Evolutionary conservation across 2,888 invertebrate genomes (phyloP).

Genomic region (Agonopterix subpropinquella): DNA sequence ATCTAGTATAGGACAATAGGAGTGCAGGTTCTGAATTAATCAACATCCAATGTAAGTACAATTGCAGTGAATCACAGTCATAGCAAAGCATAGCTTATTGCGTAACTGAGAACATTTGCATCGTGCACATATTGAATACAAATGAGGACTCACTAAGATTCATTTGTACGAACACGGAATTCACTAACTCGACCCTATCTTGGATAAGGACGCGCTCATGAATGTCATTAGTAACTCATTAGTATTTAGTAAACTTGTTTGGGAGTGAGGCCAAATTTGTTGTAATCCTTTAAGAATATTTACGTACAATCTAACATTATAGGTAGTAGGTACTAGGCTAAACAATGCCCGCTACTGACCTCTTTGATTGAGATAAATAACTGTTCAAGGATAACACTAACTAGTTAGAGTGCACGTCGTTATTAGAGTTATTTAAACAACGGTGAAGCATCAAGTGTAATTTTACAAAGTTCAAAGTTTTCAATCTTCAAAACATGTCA

Average conservation of each 20-base stretch:
- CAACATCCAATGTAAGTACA: conserved; percentile 23
- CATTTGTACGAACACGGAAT: too few species aligned
- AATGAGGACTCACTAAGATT: neutral
- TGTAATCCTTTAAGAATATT: too few species aligned
- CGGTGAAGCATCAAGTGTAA: too few species aligned
- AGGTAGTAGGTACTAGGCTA: neutral
- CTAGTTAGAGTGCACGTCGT: conserved; percentile 1
- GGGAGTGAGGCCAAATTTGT: too few species aligned
- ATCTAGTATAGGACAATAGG: conserved; percentile 6
- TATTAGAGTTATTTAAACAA: neutral
- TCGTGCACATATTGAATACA: conserved; percentile 4
- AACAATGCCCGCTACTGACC: conserved; percentile 2
- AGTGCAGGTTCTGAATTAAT: conserved; percentile 4
- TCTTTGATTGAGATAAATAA: conserved; percentile 7
- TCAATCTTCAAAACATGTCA: too few species aligned
- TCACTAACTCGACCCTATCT: too few species aligned
- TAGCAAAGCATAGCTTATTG: conserved; percentile 17
- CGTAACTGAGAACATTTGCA: conserved; percentile 23
- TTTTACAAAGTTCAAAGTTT: too few species aligned
- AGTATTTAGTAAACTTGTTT: neutral
- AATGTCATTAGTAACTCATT: neutral
- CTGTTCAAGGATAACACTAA: conserved; percentile 6
- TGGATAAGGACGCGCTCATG: too few species aligned
- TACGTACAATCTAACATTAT: neutral
- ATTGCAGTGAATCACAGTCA: conserved; percentile 28